A percentile compares a stretch with the other conserved stretches of the same genome.
Conservation (phyloP, 2,888 invertebrate genomes). For the Eulithis prunata region DNA sequence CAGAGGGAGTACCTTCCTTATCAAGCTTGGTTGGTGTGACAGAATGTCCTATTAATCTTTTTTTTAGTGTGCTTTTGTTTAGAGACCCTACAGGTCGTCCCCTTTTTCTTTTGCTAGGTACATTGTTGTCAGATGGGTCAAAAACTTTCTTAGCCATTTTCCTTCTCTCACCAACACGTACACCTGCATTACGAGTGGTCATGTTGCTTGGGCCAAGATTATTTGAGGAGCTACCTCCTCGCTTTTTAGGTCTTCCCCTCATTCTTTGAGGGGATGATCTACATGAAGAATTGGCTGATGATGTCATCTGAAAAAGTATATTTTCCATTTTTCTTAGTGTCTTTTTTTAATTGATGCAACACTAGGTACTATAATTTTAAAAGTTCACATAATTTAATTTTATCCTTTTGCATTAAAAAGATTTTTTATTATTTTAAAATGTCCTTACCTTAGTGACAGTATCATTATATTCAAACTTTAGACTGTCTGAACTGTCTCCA, state of each 20-base stretch:
- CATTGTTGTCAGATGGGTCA: slow-evolving; percentile 92
- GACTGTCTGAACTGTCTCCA: slow-evolving; percentile 81
- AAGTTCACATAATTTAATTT: no score
- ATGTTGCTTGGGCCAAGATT: slow-evolving; percentile 58
- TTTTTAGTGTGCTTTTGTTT: slow-evolving; percentile 85
- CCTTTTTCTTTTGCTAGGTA: slow-evolving; percentile 88
- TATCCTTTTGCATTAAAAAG: not conserved
- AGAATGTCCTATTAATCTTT: slow-evolving; percentile 63
- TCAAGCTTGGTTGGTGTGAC: slow-evolving; percentile 55
- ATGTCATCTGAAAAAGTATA: slow-evolving; percentile 69
- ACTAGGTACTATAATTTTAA: no score
- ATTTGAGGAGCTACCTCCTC: slow-evolving; percentile 60
- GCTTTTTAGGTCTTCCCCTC: slow-evolving; percentile 76
- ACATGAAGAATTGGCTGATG: slow-evolving; percentile 80
- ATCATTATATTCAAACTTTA: slow-evolving; percentile 77
- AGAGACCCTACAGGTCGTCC: slow-evolving; percentile 87
- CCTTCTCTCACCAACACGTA: slow-evolving; percentile 85
- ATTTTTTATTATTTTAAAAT: not conserved
- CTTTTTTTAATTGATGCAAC: no score
- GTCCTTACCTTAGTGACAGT: slow-evolving; percentile 70
- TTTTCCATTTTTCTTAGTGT: not conserved
- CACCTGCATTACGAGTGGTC: slow-evolving; percentile 65
- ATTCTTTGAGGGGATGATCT: slow-evolving; percentile 78
- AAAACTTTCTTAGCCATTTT: slow-evolving; percentile 94
- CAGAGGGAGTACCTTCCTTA: slow-evolving; percentile 70